Conservation (phyloP, 1,140 invertebrate species). For the Trichonephila clavipes region DNA sequence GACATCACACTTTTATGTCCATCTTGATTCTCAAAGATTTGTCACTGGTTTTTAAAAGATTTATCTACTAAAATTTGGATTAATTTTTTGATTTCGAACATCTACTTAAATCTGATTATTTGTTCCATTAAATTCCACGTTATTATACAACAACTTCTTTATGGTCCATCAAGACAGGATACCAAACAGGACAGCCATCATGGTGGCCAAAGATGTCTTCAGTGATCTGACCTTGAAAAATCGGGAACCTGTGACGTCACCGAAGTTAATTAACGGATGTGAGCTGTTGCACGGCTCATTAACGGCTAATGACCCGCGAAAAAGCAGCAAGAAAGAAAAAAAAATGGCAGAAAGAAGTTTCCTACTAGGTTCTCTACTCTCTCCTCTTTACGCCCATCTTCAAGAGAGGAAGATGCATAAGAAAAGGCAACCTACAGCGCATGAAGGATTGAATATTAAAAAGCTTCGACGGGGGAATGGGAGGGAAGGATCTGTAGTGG, state of each 20-base stretch:
- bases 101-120: no score
- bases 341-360: not conserved
- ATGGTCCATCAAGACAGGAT: no score
- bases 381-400: not conserved
- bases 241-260: conserved; percentile 26
- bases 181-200: no score
- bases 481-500: not conserved
- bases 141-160: no score
- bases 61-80: no score
- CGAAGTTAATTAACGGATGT: conserved; percentile 62
- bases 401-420: not conserved
- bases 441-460: conserved; percentile 58
- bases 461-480: not conserved
- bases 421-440: conserved; percentile 20
- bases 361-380: not conserved
- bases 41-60: no score
- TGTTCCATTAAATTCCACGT: no score
- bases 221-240: not conserved
- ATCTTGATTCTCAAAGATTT: no score
- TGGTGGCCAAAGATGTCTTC: conserved; percentile 3
- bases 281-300: conserved; percentile 64
- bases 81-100: no score
- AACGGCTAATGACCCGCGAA: conserved; percentile 56
- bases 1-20: no score
- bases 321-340: conserved; percentile 15